phyloP scores from a whole-genome alignment of 2,888 invertebrate species.

The Agonopterix alstromeriana region DNA sequence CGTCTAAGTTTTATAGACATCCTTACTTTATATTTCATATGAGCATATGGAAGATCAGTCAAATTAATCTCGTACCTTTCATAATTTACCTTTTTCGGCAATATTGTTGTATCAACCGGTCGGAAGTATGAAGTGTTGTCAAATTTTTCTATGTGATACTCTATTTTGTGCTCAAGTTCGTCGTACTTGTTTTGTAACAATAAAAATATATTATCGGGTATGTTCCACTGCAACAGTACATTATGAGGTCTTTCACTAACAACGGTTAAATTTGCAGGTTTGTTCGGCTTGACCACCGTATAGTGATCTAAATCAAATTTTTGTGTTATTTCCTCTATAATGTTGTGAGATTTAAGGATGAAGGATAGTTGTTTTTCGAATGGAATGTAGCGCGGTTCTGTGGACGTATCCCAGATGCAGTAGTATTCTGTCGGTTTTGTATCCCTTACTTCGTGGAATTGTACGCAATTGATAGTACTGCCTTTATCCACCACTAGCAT shows the following conservation, averaged over 20 bases:
- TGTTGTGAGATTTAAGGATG: constrained; percentile 77
- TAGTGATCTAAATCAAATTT: constrained; percentile 78
- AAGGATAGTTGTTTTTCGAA: constrained; percentile 72
- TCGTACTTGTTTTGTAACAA: constrained; percentile 28
- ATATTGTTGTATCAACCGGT: constrained; percentile 47
- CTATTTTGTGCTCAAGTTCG: constrained; percentile 58
- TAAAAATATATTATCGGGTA: constrained; percentile 50
- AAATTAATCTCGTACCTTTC: constrained; percentile 61
- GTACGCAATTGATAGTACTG: constrained; percentile 14
- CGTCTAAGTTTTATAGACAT: constrained; percentile 79
- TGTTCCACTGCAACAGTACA: constrained; percentile 51
- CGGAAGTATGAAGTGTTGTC: constrained; percentile 56
- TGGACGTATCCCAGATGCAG: constrained; percentile 47
- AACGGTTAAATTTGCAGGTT: constrained; percentile 39
- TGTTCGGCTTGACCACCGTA: constrained; percentile 55
- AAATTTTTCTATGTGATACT: constrained; percentile 67
- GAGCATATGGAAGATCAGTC: constrained; percentile 78
- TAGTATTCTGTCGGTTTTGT: constrained; percentile 21
- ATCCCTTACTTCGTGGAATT: constrained; percentile 27
- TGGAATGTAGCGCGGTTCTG: constrained; percentile 59
- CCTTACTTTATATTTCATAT: constrained; percentile 83
- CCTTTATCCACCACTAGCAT: constrained; percentile 30
- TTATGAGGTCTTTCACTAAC: constrained; percentile 44
- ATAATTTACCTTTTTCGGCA: constrained; percentile 39
- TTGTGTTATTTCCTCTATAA: constrained; percentile 73